Evolutionary conservation across 1,140 invertebrate species (phyloP).

Genomic region (Nomia melanderi): DNA sequence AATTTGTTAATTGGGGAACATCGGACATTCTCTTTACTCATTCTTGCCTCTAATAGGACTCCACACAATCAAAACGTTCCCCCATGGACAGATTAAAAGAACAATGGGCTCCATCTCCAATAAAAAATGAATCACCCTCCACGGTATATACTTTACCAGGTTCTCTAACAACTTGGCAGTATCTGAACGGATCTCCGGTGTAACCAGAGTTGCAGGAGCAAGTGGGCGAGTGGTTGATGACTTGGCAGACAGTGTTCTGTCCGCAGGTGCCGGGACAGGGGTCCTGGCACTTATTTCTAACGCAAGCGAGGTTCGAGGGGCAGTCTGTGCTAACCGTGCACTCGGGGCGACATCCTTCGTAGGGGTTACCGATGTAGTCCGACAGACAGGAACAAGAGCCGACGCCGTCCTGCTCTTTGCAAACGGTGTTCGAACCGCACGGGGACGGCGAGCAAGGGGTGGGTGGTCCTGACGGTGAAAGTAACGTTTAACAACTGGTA

Average conservation of each 20-base stretch:
- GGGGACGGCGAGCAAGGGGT: conserved; percentile 85
- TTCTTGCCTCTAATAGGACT: no score
- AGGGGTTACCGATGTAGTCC: conserved; percentile 85
- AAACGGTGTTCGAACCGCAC: conserved; percentile 80
- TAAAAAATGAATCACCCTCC: no score
- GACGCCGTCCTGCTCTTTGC: conserved; percentile 75
- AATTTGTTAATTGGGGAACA: no score
- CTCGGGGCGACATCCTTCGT: conserved; percentile 86
- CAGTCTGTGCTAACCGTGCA: conserved; percentile 88
- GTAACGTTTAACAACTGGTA: neutral
- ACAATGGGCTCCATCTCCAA: no score
- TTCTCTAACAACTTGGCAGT: conserved; percentile 80
- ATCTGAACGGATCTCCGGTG: conserved; percentile 87
- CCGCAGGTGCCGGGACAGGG: conserved; percentile 89
- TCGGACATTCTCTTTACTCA: no score
- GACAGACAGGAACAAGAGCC: conserved; percentile 78
- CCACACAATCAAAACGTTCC: no score
- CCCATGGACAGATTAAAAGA: no score
- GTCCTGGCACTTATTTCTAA: conserved; percentile 88
- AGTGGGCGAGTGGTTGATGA: conserved; percentile 87
- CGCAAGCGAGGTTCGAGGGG: conserved; percentile 85
- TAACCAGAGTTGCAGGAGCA: conserved; percentile 86
- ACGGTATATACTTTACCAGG: conserved; percentile 27
- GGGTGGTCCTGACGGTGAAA: conserved; percentile 21
- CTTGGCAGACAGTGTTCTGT: conserved; percentile 85